These are phyloP conservation scores for Meliscaeva auricollis DNA, from an alignment of 2,888 invertebrate genomes.

Conservation along the genomic window DNA sequence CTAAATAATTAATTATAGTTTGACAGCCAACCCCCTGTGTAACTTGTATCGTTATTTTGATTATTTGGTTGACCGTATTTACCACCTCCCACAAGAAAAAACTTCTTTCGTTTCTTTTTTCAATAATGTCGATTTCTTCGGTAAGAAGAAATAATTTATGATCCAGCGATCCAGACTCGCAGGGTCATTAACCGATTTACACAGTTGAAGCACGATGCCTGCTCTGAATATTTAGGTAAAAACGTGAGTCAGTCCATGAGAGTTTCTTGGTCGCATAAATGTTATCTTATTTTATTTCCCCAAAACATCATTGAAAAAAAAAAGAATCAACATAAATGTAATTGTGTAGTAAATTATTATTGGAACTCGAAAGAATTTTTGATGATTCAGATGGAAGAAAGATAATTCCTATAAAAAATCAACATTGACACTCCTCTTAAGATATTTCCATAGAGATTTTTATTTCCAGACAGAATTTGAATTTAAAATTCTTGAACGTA, in stretches of 20 bases:
- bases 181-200: slow-evolving; percentile 8
- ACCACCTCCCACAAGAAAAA: not conserved
- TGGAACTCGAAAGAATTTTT: not conserved
- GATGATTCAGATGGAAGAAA: not conserved
- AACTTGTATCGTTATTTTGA: too few relatives aligned
- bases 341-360: not conserved
- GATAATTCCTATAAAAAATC: not conserved
- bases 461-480: not conserved
- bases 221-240: slow-evolving; percentile 19
- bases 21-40: too few relatives aligned
- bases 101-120: not conserved
- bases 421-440: slow-evolving; percentile 2
- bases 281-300: not conserved
- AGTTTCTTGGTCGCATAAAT: not conserved
- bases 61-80: too few relatives aligned
- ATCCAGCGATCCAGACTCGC: not conserved
- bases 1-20: too few relatives aligned
- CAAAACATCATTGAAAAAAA: not conserved
- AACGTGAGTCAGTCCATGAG: not conserved
- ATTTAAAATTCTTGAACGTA: too few relatives aligned
- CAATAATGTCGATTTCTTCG: not conserved
- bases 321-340: not conserved
- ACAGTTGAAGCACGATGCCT: not conserved
- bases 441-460: too few relatives aligned
- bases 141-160: not conserved